Conservation (phyloP, 2,888 invertebrate species). For the Sycophila texana region DNA sequence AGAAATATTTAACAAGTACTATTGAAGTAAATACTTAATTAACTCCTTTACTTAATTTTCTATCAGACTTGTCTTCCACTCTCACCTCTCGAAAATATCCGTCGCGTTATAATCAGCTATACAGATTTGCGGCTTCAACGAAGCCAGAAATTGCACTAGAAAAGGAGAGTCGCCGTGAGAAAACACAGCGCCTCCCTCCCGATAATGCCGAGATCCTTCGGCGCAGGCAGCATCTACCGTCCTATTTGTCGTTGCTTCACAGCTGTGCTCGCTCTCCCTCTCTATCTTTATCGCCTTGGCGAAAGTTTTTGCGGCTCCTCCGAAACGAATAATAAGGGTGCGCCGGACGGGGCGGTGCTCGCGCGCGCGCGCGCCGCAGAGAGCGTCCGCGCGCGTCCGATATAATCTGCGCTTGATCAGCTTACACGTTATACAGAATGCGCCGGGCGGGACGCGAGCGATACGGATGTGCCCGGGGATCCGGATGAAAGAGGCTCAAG, state of each 20-base stretch:
- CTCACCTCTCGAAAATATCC: slow-evolving; percentile 10
- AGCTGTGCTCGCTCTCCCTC: slow-evolving; percentile 39
- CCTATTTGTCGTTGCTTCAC: slow-evolving; percentile 13
- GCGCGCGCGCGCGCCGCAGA: slow-evolving; percentile 36
- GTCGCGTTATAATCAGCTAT: slow-evolving; percentile 21
- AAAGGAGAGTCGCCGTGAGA: slow-evolving; percentile 34
- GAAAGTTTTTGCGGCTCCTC: slow-evolving; percentile 38
- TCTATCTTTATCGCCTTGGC: neutral
- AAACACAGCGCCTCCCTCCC: neutral
- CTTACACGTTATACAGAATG: slow-evolving; percentile 72
- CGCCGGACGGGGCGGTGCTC: neutral
- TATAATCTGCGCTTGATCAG: slow-evolving; percentile 75
- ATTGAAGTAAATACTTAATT: too few species aligned
- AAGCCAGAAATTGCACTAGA: slow-evolving; percentile 36
- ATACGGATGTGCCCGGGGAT: slow-evolving; percentile 62
- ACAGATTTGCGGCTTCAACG: slow-evolving; percentile 5
- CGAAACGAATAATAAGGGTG: slow-evolving; percentile 45
- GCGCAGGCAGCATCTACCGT: neutral
- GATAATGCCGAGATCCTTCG: too few species aligned
- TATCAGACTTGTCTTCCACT: neutral
- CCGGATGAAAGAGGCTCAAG: slow-evolving; percentile 75
- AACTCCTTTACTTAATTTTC: neutral
- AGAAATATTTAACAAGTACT: too few species aligned
- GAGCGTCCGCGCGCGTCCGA: slow-evolving; percentile 64
- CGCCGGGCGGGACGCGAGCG: slow-evolving; percentile 49